phyloP scores from a whole-genome alignment of 2,113 vertebrate genomes.

The Mustela lutreola region DNA sequence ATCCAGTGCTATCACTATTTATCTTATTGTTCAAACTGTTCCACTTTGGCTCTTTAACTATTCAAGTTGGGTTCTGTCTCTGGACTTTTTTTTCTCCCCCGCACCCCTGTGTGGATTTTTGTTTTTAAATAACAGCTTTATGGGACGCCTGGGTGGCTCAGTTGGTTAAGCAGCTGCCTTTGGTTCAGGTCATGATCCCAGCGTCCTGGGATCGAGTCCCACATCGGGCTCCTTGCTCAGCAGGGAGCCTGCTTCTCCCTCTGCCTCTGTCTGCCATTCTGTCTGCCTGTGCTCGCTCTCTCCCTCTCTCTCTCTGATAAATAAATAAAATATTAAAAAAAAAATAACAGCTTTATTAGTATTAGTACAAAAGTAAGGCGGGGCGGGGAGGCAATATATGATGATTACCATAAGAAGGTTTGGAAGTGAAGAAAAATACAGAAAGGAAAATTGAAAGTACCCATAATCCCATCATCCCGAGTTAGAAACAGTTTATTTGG shows the following conservation, averaged over 20 bases:
- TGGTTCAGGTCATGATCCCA: no score
- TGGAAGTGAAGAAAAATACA: constrained; percentile 3
- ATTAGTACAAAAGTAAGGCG: background rate
- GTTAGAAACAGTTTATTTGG: background rate
- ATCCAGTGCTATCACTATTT: background rate
- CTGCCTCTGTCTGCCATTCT: no score
- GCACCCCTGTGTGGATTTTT: background rate
- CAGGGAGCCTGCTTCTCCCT: no score
- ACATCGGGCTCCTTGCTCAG: no score
- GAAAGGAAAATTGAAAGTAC: constrained; percentile 23
- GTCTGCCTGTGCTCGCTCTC: no score
- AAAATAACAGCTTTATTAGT: background rate
- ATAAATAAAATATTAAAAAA: no score
- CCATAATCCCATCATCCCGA: background rate
- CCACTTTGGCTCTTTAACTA: background rate
- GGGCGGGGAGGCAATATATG: background rate
- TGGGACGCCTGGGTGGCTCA: background rate
- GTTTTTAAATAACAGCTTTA: background rate
- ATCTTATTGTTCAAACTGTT: background rate
- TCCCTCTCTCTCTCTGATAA: no score
- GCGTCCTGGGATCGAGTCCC: no score
- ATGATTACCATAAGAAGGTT: constrained; percentile 28
- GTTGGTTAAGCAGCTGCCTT: no score
- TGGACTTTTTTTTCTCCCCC: background rate
- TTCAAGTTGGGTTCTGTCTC: background rate